Conservation (phyloP, 2,113 vertebrate genomes). For the Trochalopteron elliotii region DNA sequence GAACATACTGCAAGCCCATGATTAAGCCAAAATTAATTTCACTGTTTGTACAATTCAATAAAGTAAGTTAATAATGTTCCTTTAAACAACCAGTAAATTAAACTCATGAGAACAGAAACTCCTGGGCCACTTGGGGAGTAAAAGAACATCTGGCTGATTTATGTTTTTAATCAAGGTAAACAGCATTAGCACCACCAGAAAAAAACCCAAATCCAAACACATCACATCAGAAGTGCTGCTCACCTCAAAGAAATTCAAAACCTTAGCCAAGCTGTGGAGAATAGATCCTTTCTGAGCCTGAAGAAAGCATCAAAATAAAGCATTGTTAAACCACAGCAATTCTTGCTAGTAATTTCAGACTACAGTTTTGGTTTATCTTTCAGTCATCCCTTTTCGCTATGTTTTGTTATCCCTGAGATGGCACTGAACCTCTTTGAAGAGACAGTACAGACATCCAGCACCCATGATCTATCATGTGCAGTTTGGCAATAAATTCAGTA, state of each 20-base stretch:
- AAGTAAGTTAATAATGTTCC: background rate
- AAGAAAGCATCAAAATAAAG: background rate
- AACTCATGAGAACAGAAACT: background rate
- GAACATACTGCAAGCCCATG: background rate
- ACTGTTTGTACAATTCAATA: background rate
- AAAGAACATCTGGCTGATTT: background rate
- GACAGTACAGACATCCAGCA: background rate
- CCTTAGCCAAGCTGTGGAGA: constrained; percentile 89
- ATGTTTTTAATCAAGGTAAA: background rate
- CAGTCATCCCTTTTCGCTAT: background rate
- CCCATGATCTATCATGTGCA: background rate
- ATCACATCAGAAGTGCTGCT: constrained; percentile 46
- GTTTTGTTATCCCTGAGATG: background rate
- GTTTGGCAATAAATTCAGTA: background rate
- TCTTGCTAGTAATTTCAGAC: background rate
- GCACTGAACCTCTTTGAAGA: background rate
- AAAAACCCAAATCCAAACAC: background rate
- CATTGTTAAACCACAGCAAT: background rate
- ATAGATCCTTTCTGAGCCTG: constrained; percentile 86
- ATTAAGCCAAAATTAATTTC: background rate
- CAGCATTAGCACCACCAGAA: background rate
- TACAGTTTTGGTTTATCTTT: background rate
- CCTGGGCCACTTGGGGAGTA: background rate
- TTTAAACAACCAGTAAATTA: background rate
- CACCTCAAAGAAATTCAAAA: constrained; percentile 92